phyloP scores from a whole-genome alignment of 2,888 invertebrate species.

The Gymnoscelis rufifasciata region DNA sequence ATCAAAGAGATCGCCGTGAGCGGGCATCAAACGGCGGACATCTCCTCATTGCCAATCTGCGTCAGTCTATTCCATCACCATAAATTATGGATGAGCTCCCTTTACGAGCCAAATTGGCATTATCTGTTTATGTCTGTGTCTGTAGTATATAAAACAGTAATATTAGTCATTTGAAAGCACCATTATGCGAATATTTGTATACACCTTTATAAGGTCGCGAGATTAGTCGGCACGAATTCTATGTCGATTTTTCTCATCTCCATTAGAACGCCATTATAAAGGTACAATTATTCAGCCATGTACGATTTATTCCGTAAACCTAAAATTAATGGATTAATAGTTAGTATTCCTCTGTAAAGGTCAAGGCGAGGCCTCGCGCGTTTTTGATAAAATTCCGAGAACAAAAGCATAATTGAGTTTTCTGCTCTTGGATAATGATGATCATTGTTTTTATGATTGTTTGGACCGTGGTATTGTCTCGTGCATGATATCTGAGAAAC shows the following conservation, averaged over 20 bases:
- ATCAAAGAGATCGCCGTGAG: neutral
- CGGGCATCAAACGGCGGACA: slow-evolving; percentile 8
- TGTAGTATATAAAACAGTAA: too few species aligned
- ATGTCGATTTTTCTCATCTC: too few species aligned
- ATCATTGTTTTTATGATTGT: slow-evolving; percentile 10
- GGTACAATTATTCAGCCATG: too few species aligned
- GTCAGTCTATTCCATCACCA: slow-evolving; percentile 16
- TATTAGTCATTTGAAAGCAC: too few species aligned
- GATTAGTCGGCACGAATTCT: too few species aligned
- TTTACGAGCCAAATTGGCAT: slow-evolving; percentile 13
- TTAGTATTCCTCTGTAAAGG: slow-evolving; percentile 11
- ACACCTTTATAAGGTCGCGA: too few species aligned
- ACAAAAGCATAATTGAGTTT: slow-evolving; percentile 13
- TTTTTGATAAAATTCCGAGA: slow-evolving; percentile 12
- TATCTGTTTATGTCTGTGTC: too few species aligned
- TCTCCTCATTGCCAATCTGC: slow-evolving; percentile 19
- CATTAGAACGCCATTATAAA: too few species aligned
- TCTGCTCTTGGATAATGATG: slow-evolving; percentile 6
- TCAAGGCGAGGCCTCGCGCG: slow-evolving; percentile 11
- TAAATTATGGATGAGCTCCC: slow-evolving; percentile 20
- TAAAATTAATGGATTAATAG: too few species aligned
- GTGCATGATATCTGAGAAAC: neutral
- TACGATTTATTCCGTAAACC: too few species aligned
- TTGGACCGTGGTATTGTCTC: neutral
- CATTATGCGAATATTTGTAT: too few species aligned